Evolutionary conservation across 30 jellyfish, hydroid and myxozoan genomes (phyloP).

Genomic region (Hydractinia echinata): DNA sequence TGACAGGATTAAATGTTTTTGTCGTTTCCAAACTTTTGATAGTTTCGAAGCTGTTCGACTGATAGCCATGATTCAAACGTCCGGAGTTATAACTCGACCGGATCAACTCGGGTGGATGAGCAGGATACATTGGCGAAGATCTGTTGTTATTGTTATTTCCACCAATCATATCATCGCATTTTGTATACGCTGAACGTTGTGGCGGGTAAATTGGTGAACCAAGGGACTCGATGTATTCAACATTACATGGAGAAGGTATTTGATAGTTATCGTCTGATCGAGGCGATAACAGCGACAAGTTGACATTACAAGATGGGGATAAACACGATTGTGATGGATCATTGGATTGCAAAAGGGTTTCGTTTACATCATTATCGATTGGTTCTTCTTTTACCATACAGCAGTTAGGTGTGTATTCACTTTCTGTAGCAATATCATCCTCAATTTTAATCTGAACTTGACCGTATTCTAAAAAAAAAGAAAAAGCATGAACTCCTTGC

Average conservation of each 20-base stretch:
- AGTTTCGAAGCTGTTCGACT: too few species aligned
- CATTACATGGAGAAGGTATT: slow-evolving; percentile 28
- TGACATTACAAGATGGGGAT: slow-evolving; percentile 10
- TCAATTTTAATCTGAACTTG: slow-evolving; percentile 37
- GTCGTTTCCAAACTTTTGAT: too few species aligned
- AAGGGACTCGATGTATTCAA: slow-evolving; percentile 13
- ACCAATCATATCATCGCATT: neutral
- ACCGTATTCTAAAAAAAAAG: slow-evolving; percentile 17
- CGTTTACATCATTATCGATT: neutral
- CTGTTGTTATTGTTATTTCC: slow-evolving; percentile 9
- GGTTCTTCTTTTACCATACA: slow-evolving; percentile 67
- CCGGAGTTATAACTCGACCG: neutral
- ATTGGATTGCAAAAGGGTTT: neutral
- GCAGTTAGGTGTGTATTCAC: slow-evolving; percentile 48
- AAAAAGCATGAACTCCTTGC: neutral
- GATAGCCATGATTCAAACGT: too few species aligned
- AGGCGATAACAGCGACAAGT: slow-evolving; percentile 19
- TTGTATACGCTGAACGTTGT: neutral
- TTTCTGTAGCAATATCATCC: slow-evolving; percentile 26
- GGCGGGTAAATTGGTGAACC: slow-evolving; percentile 34
- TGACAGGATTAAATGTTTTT: too few species aligned
- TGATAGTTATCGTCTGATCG: slow-evolving; percentile 22
- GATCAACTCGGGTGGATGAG: neutral
- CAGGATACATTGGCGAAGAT: neutral
- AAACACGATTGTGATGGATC: neutral